Percentiles rank a stretch among this genome's conserved stretches.
Conservation (phyloP, 2,888 invertebrate species). For the Cephonodes hylas region DNA sequence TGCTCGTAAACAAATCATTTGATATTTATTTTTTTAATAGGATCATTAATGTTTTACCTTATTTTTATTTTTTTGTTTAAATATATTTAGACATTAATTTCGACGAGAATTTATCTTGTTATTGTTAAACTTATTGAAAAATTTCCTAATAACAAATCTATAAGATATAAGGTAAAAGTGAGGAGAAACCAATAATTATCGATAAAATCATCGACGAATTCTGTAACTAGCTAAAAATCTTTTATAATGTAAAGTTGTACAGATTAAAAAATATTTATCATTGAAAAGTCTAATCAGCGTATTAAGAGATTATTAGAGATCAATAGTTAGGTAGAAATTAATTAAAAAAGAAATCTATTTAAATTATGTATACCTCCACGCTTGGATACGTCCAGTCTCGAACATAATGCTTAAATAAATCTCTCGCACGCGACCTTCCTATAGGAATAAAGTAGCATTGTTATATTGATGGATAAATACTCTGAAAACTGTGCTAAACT, state of each 20-base stretch:
- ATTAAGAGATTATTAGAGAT: not conserved
- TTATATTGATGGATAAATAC: not conserved
- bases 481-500: not conserved
- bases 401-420: not conserved
- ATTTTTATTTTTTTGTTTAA: not conserved
- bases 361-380: constrained; percentile 13
- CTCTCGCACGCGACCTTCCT: not conserved
- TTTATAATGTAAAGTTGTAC: constrained; percentile 7
- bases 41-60: not conserved
- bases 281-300: not conserved
- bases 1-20: not conserved
- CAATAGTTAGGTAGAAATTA: constrained; percentile 2
- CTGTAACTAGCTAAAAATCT: constrained; percentile 1
- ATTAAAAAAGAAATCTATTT: not conserved
- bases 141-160: not conserved
- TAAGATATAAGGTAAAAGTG: not conserved
- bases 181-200: not conserved
- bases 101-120: constrained; percentile 2
- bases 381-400: constrained; percentile 25
- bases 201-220: constrained; percentile 2
- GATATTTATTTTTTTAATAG: not conserved
- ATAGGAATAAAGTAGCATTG: not conserved
- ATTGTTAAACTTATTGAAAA: not conserved
- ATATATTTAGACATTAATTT: not conserved
- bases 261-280: not conserved